A percentile compares a stretch with the other conserved stretches of the same genome.
Conservation (phyloP, 2,888 invertebrate species). For the Lasiommata megera region DNA sequence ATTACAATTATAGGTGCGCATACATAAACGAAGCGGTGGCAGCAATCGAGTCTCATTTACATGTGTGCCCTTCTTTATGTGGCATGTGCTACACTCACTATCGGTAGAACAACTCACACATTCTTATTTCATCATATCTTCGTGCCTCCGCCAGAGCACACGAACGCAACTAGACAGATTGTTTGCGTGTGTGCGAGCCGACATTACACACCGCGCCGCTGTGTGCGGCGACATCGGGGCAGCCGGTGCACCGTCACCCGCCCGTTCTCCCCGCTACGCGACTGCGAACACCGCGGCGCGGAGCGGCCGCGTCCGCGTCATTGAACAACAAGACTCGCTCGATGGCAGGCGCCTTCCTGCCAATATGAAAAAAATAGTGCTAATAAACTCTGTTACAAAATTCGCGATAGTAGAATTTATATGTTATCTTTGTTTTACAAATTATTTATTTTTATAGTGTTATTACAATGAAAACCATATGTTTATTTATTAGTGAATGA, state of each 20-base stretch:
- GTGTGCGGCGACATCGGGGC: slow-evolving; percentile 77
- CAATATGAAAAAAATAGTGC: slow-evolving; percentile 77
- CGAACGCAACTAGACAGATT: slow-evolving; percentile 71
- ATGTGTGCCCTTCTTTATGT: slow-evolving; percentile 62
- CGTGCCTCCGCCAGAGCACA: slow-evolving; percentile 66
- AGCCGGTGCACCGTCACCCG: slow-evolving; percentile 74
- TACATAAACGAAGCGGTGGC: slow-evolving; percentile 68
- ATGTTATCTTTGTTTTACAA: slow-evolving; percentile 71
- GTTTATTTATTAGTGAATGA: slow-evolving; percentile 79
- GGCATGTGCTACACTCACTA: slow-evolving; percentile 54
- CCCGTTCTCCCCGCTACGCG: slow-evolving; percentile 74
- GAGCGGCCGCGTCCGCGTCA: slow-evolving; percentile 74
- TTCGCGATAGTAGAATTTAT: slow-evolving; percentile 77
- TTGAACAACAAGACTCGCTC: slow-evolving; percentile 80
- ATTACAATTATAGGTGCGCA: slow-evolving; percentile 76
- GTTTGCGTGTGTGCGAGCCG: slow-evolving; percentile 55
- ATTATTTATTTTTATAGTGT: slow-evolving; percentile 79
- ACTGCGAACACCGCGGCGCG: slow-evolving; percentile 73
- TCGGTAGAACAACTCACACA: slow-evolving; percentile 55
- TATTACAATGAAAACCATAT: slow-evolving; percentile 67
- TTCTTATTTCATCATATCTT: slow-evolving; percentile 50
- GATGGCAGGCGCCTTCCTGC: slow-evolving; percentile 78
- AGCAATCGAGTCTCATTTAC: slow-evolving; percentile 66
- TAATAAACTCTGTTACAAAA: slow-evolving; percentile 71
- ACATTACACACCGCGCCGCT: slow-evolving; percentile 47